Evolutionary conservation across 2,888 invertebrate species (phyloP).

Genomic region (Liopterus haemorrhoidalis): DNA sequence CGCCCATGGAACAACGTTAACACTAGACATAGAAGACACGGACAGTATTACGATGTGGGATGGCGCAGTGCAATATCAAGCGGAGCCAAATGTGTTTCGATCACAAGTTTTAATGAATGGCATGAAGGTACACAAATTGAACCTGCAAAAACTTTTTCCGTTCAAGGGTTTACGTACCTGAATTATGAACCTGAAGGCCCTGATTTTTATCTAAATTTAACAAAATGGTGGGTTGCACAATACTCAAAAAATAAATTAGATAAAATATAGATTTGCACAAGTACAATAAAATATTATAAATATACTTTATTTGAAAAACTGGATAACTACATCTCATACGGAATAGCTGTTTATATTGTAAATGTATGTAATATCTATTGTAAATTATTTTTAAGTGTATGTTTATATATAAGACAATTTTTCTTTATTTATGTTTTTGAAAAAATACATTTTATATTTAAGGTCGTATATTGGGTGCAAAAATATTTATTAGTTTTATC

Average conservation of each 20-base stretch:
- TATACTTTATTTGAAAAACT: too few species aligned
- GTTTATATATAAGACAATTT: too few species aligned
- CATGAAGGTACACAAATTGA: slow-evolving; percentile 71
- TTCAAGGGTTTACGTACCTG: slow-evolving; percentile 45
- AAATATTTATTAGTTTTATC: too few species aligned
- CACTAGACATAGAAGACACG: slow-evolving; percentile 50
- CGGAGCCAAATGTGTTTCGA: slow-evolving; percentile 53
- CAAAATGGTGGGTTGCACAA: slow-evolving; percentile 55
- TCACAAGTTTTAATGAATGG: slow-evolving; percentile 72
- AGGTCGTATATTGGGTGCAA: too few species aligned
- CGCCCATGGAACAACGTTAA: slow-evolving; percentile 55
- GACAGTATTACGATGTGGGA: slow-evolving; percentile 58
- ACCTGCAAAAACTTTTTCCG: slow-evolving; percentile 50
- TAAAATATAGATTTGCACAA: neutral
- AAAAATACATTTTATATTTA: too few species aligned
- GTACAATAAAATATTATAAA: too few species aligned
- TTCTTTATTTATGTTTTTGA: too few species aligned
- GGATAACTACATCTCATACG: neutral
- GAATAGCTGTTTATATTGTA: slow-evolving; percentile 1
- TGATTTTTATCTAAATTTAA: slow-evolving; percentile 58
- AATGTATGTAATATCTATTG: too few species aligned
- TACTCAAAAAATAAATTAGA: slow-evolving; percentile 39
- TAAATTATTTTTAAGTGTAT: too few species aligned
- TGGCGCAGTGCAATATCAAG: slow-evolving; percentile 56
- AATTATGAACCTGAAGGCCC: slow-evolving; percentile 58